Percentiles rank a stretch among this genome's conserved stretches.
These are phyloP conservation scores for Melieria omissa DNA, from an alignment of 2,888 invertebrate species.

Conservation along the genomic window DNA sequence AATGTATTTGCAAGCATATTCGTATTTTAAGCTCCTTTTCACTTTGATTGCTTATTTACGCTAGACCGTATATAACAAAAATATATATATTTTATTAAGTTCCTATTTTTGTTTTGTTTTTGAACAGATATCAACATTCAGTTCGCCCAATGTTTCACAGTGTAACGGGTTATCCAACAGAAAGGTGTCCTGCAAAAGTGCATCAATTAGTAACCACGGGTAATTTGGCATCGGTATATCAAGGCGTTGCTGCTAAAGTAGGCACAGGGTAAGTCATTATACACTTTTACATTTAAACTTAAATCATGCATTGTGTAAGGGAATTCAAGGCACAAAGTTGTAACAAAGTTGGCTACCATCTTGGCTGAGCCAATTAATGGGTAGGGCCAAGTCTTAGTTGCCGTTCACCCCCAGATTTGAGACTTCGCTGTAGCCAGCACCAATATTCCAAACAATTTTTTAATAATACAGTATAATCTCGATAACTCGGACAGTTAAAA, in stretches of 20 bases:
- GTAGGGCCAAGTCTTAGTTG: too few species aligned
- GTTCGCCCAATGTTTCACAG: slow-evolving; percentile 48
- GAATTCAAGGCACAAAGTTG: not conserved
- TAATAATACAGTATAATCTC: too few species aligned
- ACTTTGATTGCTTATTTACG: too few species aligned
- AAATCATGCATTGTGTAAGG: not conserved
- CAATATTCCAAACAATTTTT: too few species aligned
- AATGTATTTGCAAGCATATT: not conserved
- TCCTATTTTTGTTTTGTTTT: slow-evolving; percentile 2
- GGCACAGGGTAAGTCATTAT: slow-evolving; percentile 59
- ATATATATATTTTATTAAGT: not conserved
- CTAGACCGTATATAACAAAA: too few species aligned
- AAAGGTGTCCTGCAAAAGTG: slow-evolving; percentile 44
- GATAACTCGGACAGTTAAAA: too few species aligned
- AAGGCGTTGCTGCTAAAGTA: slow-evolving; percentile 64
- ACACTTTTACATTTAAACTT: not conserved
- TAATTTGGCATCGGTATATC: slow-evolving; percentile 62
- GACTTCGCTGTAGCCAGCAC: too few species aligned
- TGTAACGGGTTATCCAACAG: slow-evolving; percentile 48
- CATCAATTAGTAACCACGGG: slow-evolving; percentile 52
- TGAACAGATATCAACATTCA: slow-evolving; percentile 37
- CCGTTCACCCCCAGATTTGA: too few species aligned
- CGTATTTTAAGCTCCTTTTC: not conserved
- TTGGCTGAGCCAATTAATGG: too few species aligned
- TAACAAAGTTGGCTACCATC: too few species aligned